Conservation (phyloP, 2,888 invertebrate species). For the Cantharis flavilabris region DNA sequence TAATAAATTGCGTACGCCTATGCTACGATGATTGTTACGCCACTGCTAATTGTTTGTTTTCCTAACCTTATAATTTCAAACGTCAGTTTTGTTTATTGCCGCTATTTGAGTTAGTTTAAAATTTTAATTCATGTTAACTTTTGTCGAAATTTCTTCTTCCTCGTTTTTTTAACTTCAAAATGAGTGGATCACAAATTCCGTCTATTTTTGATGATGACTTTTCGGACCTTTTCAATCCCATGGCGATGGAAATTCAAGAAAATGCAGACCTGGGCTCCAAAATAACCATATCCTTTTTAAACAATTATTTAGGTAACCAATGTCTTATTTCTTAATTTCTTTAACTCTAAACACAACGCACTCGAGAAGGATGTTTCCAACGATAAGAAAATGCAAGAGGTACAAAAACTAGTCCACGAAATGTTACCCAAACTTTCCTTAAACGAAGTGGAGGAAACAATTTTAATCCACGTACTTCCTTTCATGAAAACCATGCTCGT, state of each 20-base stretch:
- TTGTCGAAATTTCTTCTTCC: neutral
- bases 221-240: neutral
- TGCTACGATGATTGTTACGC: neutral
- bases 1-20: too few relatives aligned
- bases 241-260: conserved; percentile 6
- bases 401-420: conserved; percentile 14
- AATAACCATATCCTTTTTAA: conserved; percentile 27
- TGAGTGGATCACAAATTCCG: neutral
- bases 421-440: conserved; percentile 10
- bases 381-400: conserved; percentile 8
- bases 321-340: conserved; percentile 6
- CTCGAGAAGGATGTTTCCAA: conserved; percentile 9
- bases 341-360: conserved; percentile 12
- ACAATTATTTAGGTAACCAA: neutral
- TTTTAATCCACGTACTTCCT: conserved; percentile 21
- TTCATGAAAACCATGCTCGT: conserved; percentile 12
- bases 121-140: neutral
- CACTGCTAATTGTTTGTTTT: neutral
- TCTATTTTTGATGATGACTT: conserved; percentile 6
- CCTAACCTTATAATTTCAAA: neutral
- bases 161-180: neutral
- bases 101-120: neutral
- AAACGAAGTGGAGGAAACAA: conserved; percentile 7
- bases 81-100: neutral
- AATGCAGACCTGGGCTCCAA: neutral